These are phyloP conservation scores for Sesia apiformis DNA, from an alignment of 2,888 invertebrate species.

Conservation along the genomic window DNA sequence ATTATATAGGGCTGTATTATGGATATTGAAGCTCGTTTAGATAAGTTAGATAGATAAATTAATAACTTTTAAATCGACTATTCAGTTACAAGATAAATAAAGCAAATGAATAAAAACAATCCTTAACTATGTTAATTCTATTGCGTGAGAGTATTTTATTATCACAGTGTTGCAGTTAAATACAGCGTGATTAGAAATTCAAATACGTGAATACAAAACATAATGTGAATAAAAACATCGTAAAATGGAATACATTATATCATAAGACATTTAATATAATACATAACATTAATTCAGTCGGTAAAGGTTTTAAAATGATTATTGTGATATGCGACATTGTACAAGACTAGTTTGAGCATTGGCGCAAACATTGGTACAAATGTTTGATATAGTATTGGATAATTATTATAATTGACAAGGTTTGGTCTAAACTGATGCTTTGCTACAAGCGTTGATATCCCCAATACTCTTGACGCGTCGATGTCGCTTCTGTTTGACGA, in stretches of 20 bases:
- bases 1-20: too few relatives aligned
- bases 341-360: constrained; percentile 3
- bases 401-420: background rate
- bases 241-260: constrained; percentile 26
- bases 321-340: constrained; percentile 3
- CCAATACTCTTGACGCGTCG: constrained; percentile 83
- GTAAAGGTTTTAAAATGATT: background rate
- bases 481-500: constrained; percentile 71
- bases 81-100: too few relatives aligned
- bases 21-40: too few relatives aligned
- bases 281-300: background rate
- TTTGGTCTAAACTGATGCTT: constrained; percentile 46
- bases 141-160: constrained; percentile 39
- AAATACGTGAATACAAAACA: constrained; percentile 8
- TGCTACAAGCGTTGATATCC: constrained; percentile 78
- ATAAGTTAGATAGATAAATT: too few relatives aligned
- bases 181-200: constrained; percentile 21
- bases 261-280: constrained; percentile 22
- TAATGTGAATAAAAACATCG: constrained; percentile 1
- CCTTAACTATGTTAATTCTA: background rate
- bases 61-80: too few relatives aligned
- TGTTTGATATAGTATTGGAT: background rate
- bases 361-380: background rate
- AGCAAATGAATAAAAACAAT: too few relatives aligned
- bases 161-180: constrained; percentile 39